Conservation (phyloP, 2,113 vertebrate genomes). For the Brienomyrus longianalis region DNA sequence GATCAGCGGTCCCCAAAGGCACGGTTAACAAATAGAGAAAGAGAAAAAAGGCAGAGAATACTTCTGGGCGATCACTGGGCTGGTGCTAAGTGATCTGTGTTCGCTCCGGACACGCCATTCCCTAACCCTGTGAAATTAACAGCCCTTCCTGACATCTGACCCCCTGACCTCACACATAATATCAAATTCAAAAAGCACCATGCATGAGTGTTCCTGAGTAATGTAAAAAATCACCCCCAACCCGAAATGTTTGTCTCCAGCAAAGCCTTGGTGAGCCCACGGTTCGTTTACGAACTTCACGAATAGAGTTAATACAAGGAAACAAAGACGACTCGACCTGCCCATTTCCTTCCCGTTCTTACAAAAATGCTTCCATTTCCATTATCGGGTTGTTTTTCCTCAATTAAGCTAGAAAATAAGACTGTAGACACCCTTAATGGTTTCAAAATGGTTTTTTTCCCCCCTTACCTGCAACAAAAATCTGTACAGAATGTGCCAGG, state of each 20-base stretch:
- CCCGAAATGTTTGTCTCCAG: slow-evolving; percentile 79
- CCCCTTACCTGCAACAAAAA: slow-evolving; percentile 43
- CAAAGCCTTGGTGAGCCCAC: slow-evolving; percentile 69
- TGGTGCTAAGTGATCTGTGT: slow-evolving; percentile 99
- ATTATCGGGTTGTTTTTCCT: slow-evolving; percentile 73
- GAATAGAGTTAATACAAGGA: slow-evolving; percentile 66
- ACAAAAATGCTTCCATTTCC: slow-evolving; percentile 55
- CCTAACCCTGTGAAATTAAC: slow-evolving; percentile 99
- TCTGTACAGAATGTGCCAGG: slow-evolving; percentile 55
- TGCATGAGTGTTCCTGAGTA: slow-evolving; percentile 94
- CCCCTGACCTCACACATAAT: slow-evolving; percentile 90
- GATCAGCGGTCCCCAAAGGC: slow-evolving; percentile 75
- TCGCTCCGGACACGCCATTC: slow-evolving; percentile 96
- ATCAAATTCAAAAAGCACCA: slow-evolving; percentile 96
- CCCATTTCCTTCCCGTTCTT: slow-evolving; percentile 61
- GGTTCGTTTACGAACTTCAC: slow-evolving; percentile 65
- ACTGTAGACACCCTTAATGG: slow-evolving; percentile 41
- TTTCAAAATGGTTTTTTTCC: slow-evolving; percentile 44
- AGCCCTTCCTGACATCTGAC: slow-evolving; percentile 92
- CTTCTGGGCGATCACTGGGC: slow-evolving; percentile 76
- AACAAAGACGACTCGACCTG: slow-evolving; percentile 62
- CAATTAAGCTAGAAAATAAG: slow-evolving; percentile 60
- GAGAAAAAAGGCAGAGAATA: slow-evolving; percentile 76
- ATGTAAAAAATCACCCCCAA: slow-evolving; percentile 72
- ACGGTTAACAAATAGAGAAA: slow-evolving; percentile 92